Evolutionary conservation across 2,113 vertebrate species (phyloP).

Genomic region (Macaca mulatta): DNA sequence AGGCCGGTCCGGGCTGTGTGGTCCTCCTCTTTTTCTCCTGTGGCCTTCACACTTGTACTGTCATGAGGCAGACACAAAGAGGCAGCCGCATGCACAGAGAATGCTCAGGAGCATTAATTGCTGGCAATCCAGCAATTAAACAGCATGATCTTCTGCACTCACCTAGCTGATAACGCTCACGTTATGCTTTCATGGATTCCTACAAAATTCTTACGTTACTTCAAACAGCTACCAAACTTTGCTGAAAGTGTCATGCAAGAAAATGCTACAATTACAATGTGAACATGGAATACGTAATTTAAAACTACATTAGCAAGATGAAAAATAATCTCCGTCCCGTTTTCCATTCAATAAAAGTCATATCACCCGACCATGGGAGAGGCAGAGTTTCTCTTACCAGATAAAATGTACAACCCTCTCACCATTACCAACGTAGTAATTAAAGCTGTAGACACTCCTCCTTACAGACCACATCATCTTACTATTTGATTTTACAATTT

Average conservation of each 20-base stretch:
- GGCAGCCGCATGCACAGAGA: fast-evolving
- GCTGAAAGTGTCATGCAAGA: neutral
- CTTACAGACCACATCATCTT: constrained; percentile 10
- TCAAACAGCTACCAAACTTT: constrained; percentile 25
- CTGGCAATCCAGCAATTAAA: neutral
- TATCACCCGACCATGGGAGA: neutral
- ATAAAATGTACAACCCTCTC: neutral
- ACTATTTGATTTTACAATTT: constrained; percentile 22
- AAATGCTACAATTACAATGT: neutral
- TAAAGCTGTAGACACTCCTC: constrained; percentile 6
- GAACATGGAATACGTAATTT: neutral
- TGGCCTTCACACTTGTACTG: too few relatives aligned
- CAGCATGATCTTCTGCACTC: neutral
- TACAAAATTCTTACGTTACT: neutral
- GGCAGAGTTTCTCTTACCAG: neutral
- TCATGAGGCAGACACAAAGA: neutral
- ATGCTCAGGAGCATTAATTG: neutral
- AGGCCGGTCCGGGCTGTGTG: too few relatives aligned
- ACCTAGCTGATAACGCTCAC: neutral
- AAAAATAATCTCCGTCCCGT: neutral
- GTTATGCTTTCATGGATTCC: neutral
- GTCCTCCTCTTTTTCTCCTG: neutral
- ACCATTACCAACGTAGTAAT: neutral
- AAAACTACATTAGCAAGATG: neutral
- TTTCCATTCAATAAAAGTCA: neutral